These are phyloP conservation scores for Dermatemys mawii DNA, from an alignment of 2,113 vertebrate genomes.

Conservation along the genomic window DNA sequence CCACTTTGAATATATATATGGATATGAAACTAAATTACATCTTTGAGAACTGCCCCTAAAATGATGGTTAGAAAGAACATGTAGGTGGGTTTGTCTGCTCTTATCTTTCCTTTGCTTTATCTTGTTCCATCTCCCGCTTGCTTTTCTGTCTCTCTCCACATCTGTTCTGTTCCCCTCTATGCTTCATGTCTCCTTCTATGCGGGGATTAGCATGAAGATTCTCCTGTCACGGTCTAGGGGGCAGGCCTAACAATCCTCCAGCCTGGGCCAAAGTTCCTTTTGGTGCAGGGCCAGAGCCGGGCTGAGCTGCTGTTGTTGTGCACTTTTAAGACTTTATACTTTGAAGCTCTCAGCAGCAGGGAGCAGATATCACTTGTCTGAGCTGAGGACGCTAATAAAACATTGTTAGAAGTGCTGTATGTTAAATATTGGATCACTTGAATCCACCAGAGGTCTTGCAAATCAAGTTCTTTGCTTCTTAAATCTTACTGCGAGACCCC, in stretches of 20 bases:
- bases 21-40: slow-evolving; percentile 50
- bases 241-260: not conserved
- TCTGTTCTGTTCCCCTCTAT: not conserved
- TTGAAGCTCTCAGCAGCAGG: slow-evolving; percentile 10
- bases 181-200: not conserved
- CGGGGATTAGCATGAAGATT: not conserved
- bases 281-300: not conserved
- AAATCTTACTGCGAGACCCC: not conserved
- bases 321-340: slow-evolving; percentile 18
- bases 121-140: not conserved
- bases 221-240: not conserved
- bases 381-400: not conserved
- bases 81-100: not conserved
- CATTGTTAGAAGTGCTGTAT: not conserved
- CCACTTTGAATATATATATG: not conserved
- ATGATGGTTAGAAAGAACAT: slow-evolving; percentile 14
- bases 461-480: not conserved
- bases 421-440: not conserved
- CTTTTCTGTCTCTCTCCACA: not conserved
- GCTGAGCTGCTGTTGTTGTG: not conserved
- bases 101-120: not conserved
- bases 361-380: slow-evolving; percentile 56
- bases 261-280: not conserved
- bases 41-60: slow-evolving; percentile 38
- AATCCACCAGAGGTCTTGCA: not conserved